phyloP scores from a whole-genome alignment of 2,888 invertebrate species.

The Meloe dianella region DNA sequence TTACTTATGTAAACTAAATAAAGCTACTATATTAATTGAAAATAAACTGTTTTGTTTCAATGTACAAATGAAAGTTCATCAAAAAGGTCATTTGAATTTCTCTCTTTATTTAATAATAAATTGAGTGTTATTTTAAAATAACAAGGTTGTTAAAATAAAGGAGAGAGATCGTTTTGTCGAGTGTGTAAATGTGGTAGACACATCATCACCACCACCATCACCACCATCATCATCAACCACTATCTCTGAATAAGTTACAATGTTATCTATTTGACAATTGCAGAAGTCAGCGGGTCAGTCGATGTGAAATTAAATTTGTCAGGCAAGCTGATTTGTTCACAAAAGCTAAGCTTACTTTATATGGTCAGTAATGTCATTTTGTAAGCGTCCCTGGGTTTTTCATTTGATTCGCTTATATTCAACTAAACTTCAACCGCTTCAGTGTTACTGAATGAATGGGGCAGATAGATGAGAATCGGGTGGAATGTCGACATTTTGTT shows the following conservation, averaged over 20 bases:
- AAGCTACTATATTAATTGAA: not conserved
- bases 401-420: constrained; percentile 41
- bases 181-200: constrained; percentile 1
- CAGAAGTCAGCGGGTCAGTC: constrained; percentile 28
- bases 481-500: constrained; percentile 33
- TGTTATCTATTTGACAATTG: constrained; percentile 29
- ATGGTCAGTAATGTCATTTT: constrained; percentile 45
- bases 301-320: constrained; percentile 32
- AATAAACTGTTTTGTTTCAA: not conserved
- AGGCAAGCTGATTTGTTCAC: constrained; percentile 38
- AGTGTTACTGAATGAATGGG: not conserved
- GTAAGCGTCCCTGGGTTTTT: constrained; percentile 45
- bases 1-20: not conserved
- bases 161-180: constrained; percentile 1
- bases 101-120: not conserved
- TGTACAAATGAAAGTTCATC: not conserved
- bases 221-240: not conserved
- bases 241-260: constrained; percentile 20
- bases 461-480: constrained; percentile 24
- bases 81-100: not conserved
- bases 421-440: constrained; percentile 21
- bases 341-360: constrained; percentile 39
- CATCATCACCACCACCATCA: no score
- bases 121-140: constrained; percentile 29
- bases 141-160: constrained; percentile 9